Conservation (phyloP, 2,888 invertebrate genomes). For the Clitarchus hookeri region DNA sequence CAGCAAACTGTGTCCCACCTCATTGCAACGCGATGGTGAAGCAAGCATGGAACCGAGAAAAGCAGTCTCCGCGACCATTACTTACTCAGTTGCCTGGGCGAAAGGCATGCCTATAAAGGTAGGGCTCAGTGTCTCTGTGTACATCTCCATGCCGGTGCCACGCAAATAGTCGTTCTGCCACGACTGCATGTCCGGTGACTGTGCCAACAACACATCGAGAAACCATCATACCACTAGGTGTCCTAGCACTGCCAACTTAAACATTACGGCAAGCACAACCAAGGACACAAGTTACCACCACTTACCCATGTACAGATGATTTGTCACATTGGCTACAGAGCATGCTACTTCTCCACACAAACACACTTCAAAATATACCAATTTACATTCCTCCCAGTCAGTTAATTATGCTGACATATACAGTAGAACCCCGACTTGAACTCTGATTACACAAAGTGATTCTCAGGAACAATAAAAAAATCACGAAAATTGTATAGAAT, state of each 20-base stretch:
- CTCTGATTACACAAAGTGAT: too few relatives aligned
- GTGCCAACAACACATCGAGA: constrained; percentile 49
- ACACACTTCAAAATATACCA: too few relatives aligned
- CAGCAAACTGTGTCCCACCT: not conserved
- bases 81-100: constrained; percentile 98
- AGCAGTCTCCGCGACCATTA: constrained; percentile 51
- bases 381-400: too few relatives aligned
- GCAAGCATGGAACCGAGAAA: not conserved
- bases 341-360: too few relatives aligned
- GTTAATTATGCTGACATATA: too few relatives aligned
- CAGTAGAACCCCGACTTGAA: too few relatives aligned
- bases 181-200: constrained; percentile 95
- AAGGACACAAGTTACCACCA: not conserved
- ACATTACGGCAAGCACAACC: too few relatives aligned
- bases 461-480: too few relatives aligned
- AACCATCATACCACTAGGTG: constrained; percentile 33
- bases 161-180: constrained; percentile 99
- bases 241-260: not conserved
- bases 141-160: constrained; percentile 99
- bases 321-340: too few relatives aligned
- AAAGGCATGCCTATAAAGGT: constrained; percentile 98
- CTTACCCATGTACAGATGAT: constrained; percentile 38
- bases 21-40: not conserved
- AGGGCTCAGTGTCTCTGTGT: constrained; percentile 97
- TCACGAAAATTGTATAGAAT: too few relatives aligned